A percentile compares a stretch with the other conserved stretches of the same genome.
Evolutionary conservation across 1,140 invertebrate species (phyloP).

Genomic region (Brachionus asplanchnoidis): DNA sequence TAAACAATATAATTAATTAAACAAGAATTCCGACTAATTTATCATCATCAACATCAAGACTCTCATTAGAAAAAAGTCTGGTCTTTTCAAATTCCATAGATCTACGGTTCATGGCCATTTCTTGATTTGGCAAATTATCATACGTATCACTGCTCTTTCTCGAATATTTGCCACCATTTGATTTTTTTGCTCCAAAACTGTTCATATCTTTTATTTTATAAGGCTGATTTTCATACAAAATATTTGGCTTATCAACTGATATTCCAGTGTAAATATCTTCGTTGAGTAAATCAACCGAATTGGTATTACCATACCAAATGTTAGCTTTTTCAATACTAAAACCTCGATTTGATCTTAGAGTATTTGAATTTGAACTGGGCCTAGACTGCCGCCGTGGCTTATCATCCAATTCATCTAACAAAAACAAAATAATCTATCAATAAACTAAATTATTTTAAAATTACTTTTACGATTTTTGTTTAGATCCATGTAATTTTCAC

Average conservation of each 20-base stretch:
- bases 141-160: constrained; percentile 1
- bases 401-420: not conserved
- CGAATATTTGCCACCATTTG: not conserved
- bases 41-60: constrained; percentile 11
- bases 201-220: not conserved
- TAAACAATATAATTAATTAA: not conserved
- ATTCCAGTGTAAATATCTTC: constrained; percentile 24
- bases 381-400: not conserved
- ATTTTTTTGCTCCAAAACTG: not conserved
- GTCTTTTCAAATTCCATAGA: not conserved
- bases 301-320: constrained; percentile 23
- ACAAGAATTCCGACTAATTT: constrained; percentile 36
- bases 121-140: not conserved
- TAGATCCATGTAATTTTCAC: not conserved
- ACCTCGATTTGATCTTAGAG: not conserved
- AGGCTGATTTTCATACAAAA: constrained; percentile 11
- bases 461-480: not conserved
- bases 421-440: not conserved
- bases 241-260: constrained; percentile 31
- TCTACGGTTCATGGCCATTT: not conserved
- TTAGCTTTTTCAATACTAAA: not conserved
- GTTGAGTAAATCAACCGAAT: not conserved
- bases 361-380: not conserved
- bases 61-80: not conserved
- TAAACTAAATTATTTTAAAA: not conserved